Conservation (phyloP, 1,140 invertebrate species). For the Eueides isabella region DNA sequence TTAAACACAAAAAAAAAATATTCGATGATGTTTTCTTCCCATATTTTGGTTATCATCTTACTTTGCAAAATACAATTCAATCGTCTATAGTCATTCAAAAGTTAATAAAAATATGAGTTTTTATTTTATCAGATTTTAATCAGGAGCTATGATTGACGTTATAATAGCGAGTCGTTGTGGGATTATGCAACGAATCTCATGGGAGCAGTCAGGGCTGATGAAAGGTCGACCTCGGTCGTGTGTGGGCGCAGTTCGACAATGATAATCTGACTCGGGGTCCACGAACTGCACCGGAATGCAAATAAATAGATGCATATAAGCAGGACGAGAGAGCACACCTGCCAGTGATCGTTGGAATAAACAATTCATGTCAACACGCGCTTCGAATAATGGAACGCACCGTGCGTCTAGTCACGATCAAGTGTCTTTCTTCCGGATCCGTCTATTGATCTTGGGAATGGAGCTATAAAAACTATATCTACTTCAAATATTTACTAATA, state of each 20-base stretch:
- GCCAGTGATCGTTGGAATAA: slow-evolving; percentile 68
- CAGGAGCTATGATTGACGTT: slow-evolving; percentile 50
- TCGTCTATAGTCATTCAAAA: not conserved
- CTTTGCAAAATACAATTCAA: not conserved
- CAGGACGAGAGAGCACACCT: slow-evolving; percentile 73
- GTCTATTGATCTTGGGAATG: slow-evolving; percentile 42
- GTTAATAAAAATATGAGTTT: not conserved
- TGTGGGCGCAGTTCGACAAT: slow-evolving; percentile 61
- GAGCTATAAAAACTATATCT: slow-evolving; percentile 34
- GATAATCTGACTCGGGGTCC: slow-evolving; percentile 64
- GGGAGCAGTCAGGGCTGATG: slow-evolving; percentile 56
- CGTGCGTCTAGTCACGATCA: slow-evolving; percentile 46
- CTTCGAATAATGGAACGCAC: slow-evolving; percentile 48
- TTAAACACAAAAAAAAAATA: not conserved
- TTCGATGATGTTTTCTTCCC: not conserved
- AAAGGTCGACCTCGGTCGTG: slow-evolving; percentile 62
- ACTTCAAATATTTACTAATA: slow-evolving; percentile 32
- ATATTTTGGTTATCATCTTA: not conserved
- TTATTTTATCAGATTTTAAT: slow-evolving; percentile 45
- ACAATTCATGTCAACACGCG: slow-evolving; percentile 67
- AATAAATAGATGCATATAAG: slow-evolving; percentile 75
- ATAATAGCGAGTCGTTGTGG: slow-evolving; percentile 51
- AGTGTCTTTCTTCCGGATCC: slow-evolving; percentile 49
- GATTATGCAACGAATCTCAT: slow-evolving; percentile 58
- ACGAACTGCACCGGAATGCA: slow-evolving; percentile 74